phyloP scores from a whole-genome alignment of 1,140 invertebrate species.

The Plodia interpunctella region DNA sequence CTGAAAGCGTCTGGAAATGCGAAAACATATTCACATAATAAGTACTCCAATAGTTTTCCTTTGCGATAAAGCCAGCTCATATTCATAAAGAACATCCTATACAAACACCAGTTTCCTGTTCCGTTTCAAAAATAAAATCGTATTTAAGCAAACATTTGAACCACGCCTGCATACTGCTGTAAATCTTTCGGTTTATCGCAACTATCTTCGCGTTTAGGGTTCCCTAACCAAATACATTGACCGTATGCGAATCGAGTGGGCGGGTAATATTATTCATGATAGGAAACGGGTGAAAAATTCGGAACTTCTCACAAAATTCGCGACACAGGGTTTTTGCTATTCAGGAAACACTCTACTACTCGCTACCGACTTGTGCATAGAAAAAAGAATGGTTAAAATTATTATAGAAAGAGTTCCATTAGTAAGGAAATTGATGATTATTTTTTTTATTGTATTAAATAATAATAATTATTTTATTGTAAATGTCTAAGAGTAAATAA shows the following conservation, averaged over 20 bases:
- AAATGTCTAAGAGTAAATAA: too few species aligned
- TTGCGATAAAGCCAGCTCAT: not conserved
- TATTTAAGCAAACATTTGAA: constrained; percentile 6
- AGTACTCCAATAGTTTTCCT: constrained; percentile 6
- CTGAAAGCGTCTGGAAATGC: not conserved
- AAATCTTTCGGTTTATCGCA: constrained; percentile 3
- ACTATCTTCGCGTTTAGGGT: constrained; percentile 9
- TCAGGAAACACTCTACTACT: too few species aligned
- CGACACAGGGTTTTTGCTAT: not conserved
- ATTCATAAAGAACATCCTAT: constrained; percentile 4
- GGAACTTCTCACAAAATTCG: not conserved
- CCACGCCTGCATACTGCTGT: constrained; percentile 1
- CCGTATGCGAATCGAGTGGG: constrained; percentile 5
- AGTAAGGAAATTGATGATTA: too few species aligned
- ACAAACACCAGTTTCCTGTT: constrained; percentile 2
- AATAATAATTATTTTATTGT: too few species aligned
- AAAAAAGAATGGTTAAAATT: too few species aligned
- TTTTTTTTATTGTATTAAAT: too few species aligned
- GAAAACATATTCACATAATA: not conserved
- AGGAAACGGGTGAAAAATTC: not conserved
- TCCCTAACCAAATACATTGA: constrained; percentile 8
- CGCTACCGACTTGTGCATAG: too few species aligned
- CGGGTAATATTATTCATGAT: constrained; percentile 12
- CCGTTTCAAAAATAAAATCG: constrained; percentile 1
- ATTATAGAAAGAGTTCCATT: too few species aligned